Evolutionary conservation across 1,140 invertebrate genomes (phyloP), one percentile per base, ranked within the genome.

Genomic region (Camponotus vicinus): DNA sequence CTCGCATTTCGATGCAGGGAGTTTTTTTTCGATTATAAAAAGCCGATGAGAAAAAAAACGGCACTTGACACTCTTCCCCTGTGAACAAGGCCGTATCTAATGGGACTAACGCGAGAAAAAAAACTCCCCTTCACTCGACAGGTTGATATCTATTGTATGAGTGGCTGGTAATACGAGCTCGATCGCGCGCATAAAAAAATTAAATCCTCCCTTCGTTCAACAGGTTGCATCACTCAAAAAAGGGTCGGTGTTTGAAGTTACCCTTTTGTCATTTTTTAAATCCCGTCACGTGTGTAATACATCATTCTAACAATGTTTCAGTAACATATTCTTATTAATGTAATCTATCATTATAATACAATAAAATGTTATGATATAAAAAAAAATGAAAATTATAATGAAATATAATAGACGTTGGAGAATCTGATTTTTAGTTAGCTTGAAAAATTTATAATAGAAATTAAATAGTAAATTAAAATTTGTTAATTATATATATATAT

Each of bases 71-170:
- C 76, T 45, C 67, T 87, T 83, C 83, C 80, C 79, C 45, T 55
- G 27, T 18, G 55, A 57, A 59, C 40, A 55, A 37, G 11, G 9
- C 57, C 73, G 88, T 59, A 27, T 27, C 87, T 91, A 89, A 92
- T 86, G 69, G 82, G 78, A 83, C 13, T 32, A n/a, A 52, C 13
- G 67, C 57, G 86, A 57, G 77, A 69, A 89, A 91, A 92, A 92
- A 93, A 92, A 86, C 90, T 91, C 92, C 92, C 91, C 91, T 89
- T 89, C 89, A 45, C 27, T 87, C 83, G 69, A 87, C 92, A 93
- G 91, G 91, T 92, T 90, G 87, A 90, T 91, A 85, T 57, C 80
- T 13, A 92, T 92, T 92, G 90, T 91, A 71, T 18, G 69, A 82
- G 57, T 69, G 55, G 21, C 34, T 88, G 69, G 87, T 90, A 90